Evolutionary conservation across 2,797 vertebrate genomes (phyloP).

Genomic region (Amniataba percoides): DNA sequence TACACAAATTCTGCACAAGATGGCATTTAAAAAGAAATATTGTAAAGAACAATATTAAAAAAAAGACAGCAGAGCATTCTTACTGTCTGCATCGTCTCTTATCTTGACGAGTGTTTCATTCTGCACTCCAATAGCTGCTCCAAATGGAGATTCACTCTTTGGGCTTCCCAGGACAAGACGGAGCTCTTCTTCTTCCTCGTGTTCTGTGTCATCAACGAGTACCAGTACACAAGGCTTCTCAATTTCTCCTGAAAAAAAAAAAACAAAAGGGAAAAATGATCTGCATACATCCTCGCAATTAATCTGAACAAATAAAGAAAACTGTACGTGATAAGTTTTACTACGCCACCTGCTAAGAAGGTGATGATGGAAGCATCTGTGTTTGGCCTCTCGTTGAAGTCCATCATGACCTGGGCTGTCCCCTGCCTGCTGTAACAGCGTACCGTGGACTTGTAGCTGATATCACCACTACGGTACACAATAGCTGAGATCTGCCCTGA

Average conservation of each 20-base stretch:
- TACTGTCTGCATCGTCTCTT: constrained; percentile 92
- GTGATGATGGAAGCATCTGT: constrained; percentile 90
- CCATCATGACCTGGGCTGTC: constrained; percentile 96
- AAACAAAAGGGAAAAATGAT: neutral
- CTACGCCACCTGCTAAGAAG: constrained; percentile 89
- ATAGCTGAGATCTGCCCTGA: constrained; percentile 86
- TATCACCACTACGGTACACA: constrained; percentile 91
- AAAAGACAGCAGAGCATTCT: constrained; percentile 61
- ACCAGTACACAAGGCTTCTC: constrained; percentile 90
- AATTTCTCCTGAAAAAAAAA: constrained; percentile 87
- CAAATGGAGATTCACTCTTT: constrained; percentile 90
- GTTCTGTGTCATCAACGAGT: constrained; percentile 89
- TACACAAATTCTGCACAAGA: neutral
- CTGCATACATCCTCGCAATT: neutral
- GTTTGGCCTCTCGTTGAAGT: constrained; percentile 95
- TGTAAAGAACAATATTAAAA: neutral
- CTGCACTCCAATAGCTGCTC: constrained; percentile 90
- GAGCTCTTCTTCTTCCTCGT: constrained; percentile 93
- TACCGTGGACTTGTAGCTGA: constrained; percentile 89
- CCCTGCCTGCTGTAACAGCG: constrained; percentile 95
- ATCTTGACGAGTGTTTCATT: constrained; percentile 95
- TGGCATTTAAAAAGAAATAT: neutral
- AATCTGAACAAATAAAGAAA: neutral
- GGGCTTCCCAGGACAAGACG: constrained; percentile 94
- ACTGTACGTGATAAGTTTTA: neutral